Evolutionary conservation across 2,888 invertebrate genomes (phyloP), one percentile per base, ranked within the genome.

Genomic region (Phasia obesa): DNA sequence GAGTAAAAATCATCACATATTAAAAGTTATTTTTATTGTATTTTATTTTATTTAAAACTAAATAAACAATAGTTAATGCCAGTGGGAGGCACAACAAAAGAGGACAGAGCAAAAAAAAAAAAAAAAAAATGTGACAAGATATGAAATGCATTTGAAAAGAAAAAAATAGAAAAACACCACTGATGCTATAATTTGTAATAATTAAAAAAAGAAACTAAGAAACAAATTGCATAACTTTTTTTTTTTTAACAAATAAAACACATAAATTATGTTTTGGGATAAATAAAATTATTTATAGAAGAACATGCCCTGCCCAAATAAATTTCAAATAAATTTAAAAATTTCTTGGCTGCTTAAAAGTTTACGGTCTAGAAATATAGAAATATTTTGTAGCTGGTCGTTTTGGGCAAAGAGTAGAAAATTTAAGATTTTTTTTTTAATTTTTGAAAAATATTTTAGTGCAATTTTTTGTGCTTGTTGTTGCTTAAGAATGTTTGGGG

Each of bases 261-360:
- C n/a, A 47, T 17, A 47, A 47, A 13, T 47, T 47, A 17, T 47
- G 38, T 67, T 59, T 27, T 49, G 35, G 53, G n/a, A 71, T 27
- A n/a, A 44, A 13, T 13, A 73, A 42, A 59, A 27, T 9, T 78
- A 64, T 78, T 71, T 65, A 64, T 59, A 78, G 59, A 31, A 25
- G 35, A 65, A 57, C 64, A 59, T 64, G 70, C 53, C 74, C 78
- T 78, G 70, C 64, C 69, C 78, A 65, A 78, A 57, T 23, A 31
- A 60, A 69, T 60, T 51, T 31, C 0, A 57, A 70, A 27, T 55
- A 42, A 57, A 64, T 57, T 47, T 71, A 3, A 51, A 55, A 15
- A 44, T 76, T 31, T 53, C 5, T 51, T 49, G 38, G 35, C 21
- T 2, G 1, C 19, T 6, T 25, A n/a, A 49, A 47, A 67, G n/a